phyloP scores from a whole-genome alignment of 1,140 invertebrate genomes.

The Cydia fagiglandana region DNA sequence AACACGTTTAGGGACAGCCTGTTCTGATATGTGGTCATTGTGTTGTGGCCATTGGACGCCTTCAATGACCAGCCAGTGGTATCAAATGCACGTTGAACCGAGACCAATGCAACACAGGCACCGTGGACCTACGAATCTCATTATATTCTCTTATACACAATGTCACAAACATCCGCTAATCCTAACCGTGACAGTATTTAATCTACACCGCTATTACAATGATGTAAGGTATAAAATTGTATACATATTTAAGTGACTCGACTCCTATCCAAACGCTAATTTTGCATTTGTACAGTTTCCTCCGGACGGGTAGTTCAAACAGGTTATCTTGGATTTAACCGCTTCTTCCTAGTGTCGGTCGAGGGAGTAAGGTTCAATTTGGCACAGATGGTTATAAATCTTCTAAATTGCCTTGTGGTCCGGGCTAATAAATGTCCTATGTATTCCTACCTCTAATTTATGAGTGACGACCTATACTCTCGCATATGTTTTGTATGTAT shows the following conservation, averaged over 20 bases:
- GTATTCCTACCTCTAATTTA: not conserved
- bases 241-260: not conserved
- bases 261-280: not conserved
- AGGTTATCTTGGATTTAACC: constrained; percentile 12
- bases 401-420: constrained; percentile 2
- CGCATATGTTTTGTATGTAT: not conserved
- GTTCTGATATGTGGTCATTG: not conserved
- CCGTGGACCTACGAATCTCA: too few species aligned
- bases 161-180: too few species aligned
- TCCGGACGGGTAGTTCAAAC: not conserved
- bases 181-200: too few species aligned
- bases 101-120: too few species aligned
- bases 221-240: too few species aligned
- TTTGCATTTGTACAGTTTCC: not conserved
- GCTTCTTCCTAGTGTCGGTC: not conserved
- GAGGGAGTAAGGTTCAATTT: constrained; percentile 3
- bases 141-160: too few species aligned
- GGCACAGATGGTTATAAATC: not conserved
- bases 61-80: not conserved
- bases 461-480: not conserved
- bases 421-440: not conserved
- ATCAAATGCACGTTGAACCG: not conserved
- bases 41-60: not conserved
- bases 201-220: too few species aligned
- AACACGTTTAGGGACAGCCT: not conserved